Conservation (phyloP, 2,113 vertebrate species). For the Elachura formosa region DNA sequence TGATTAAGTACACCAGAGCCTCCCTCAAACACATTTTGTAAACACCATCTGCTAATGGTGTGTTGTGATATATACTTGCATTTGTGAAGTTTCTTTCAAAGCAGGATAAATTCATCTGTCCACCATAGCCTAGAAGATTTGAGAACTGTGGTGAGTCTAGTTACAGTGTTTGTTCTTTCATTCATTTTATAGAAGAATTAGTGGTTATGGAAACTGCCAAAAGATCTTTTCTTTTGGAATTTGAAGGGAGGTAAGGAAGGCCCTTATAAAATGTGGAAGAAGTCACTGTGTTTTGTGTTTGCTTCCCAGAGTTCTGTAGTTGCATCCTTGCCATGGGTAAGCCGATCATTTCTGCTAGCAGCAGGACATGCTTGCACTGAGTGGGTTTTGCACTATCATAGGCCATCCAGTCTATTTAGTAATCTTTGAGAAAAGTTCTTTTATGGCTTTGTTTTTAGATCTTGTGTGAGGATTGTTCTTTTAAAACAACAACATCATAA, state of each 20-base stretch:
- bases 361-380: background rate
- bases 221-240: background rate
- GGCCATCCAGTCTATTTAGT: background rate
- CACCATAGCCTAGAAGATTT: background rate
- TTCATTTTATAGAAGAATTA: background rate
- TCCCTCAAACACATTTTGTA: background rate
- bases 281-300: background rate
- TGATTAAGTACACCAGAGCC: background rate
- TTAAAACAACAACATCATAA: background rate
- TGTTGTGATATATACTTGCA: background rate
- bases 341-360: background rate
- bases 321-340: background rate
- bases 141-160: background rate
- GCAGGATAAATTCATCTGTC: background rate
- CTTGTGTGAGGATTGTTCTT: background rate
- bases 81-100: background rate
- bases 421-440: background rate
- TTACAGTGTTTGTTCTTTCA: background rate
- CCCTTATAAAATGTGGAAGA: background rate
- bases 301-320: slow-evolving; percentile 1
- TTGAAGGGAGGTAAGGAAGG: background rate
- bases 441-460: background rate
- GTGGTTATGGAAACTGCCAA: background rate
- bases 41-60: background rate
- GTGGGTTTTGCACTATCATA: background rate